Base-by-base conservation (phyloP, 2,797 vertebrate species). In the Halcyon chelicuti region DNA sequence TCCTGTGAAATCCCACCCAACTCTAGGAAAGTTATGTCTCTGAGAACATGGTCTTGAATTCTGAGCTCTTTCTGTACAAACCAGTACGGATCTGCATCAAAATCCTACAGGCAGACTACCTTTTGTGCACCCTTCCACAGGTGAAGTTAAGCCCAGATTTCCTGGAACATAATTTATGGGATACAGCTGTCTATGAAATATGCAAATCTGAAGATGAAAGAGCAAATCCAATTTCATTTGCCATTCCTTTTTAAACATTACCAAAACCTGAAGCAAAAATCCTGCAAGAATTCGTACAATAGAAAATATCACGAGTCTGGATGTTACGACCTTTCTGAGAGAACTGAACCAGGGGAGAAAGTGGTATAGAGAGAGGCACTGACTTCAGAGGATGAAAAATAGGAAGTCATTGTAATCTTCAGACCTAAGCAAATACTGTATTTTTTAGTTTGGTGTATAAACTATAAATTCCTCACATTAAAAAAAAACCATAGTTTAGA, bases 41-140 rank as follows among this genome's bases (percentile, higher is more conserved):
- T 3, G 31, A 54, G 44, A 63, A 23, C 23, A 51, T 0, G 0
- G 12, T 25, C 52, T 47, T 86, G 8, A 22, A 23, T 66, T 42
- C 17, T 28, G 52, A 81, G 26, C 14, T 47, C 31, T 51, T 58
- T n/a, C 54, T 46, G 35, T 14, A 20, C 14, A 14, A 71, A 61
- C 71, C 35, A 31, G 2, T 6, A 7, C 1, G 6, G 10, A 55
- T n/a, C 26, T 47, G n/a, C n/a, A 46, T 2, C 4, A 0, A 55
- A 91, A 61, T 61, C 78, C 71, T 61, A 17, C 57, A 78, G 61
- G 20, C 25, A 62, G n/a, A 5, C 10, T 60, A 18, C 44, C 25
- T 88, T 74, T 61, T 40, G 9, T 26, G 42, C 12, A 12, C 7
- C n/a, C 21, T 70, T 84, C 52, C 22, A 14, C 8, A 3, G 0